Percentiles rank a stretch among this genome's conserved stretches.
Evolutionary conservation across 2,888 invertebrate species (phyloP).

Genomic region (Candidula unifasciata): DNA sequence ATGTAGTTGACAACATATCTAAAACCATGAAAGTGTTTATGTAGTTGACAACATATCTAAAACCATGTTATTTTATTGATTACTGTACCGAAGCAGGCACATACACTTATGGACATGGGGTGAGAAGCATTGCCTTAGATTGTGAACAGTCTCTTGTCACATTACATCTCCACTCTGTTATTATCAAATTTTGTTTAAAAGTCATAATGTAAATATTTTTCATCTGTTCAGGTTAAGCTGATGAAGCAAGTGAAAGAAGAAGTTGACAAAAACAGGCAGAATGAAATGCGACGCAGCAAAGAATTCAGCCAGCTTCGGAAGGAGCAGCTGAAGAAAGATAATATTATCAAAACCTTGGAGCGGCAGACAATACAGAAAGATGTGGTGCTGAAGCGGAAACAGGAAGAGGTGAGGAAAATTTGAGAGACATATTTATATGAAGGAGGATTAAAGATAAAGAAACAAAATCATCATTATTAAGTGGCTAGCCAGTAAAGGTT

Average conservation of each 20-base stretch:
- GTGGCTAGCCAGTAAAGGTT: no score
- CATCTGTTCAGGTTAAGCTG: conserved; percentile 80
- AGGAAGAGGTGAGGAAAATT: conserved; percentile 80
- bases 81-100: no score
- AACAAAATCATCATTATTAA: neutral
- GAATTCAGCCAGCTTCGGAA: conserved; percentile 95
- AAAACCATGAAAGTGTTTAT: no score
- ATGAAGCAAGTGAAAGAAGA: conserved; percentile 96
- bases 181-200: neutral
- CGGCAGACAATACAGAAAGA: conserved; percentile 91
- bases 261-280: conserved; percentile 84
- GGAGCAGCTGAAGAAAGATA: conserved; percentile 91
- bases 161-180: neutral
- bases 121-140: no score
- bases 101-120: no score
- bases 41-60: no score
- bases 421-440: neutral
- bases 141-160: no score
- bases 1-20: no score
- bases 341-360: conserved; percentile 90
- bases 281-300: conserved; percentile 86
- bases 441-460: no score
- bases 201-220: neutral
- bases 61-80: no score
- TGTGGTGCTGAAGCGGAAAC: conserved; percentile 85